Base-by-base conservation (phyloP, 1,140 invertebrate genomes). In the Leptonema lineaticorne region DNA sequence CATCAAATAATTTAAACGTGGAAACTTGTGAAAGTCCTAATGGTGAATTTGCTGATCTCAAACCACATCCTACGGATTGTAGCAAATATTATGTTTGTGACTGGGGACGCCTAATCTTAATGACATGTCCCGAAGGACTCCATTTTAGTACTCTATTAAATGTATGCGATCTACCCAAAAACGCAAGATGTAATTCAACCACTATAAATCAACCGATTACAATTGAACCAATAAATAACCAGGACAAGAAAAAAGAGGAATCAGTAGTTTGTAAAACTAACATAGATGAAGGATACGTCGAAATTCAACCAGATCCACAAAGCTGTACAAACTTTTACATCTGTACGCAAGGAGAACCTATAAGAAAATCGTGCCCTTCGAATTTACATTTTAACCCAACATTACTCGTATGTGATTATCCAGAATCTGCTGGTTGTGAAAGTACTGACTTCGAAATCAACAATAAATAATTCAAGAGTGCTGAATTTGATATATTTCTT, bases 1-100 rank as follows among this genome's bases (percentile, higher is more conserved):
- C 16, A 45, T 45, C 3, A 45, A 6, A 45, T 45, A 7, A 7
- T 6, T 7, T 45, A n/a, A n/a, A 45, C 16, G 11, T 45, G 14
- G 3, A 7, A 45, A 4, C 3, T 45, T 45, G 14, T 45, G 37
- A 33, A 33, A 33, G 11, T 33, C 11, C 5, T 45, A n/a, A n/a
- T 45, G 11, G 4, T 45, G 4, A 45, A 45, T 45, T 7, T 45
- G 37, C 16, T 45, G 2, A 45, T 6, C 11, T 45, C 14, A 16
- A 6, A 33, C 29, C 11, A 33, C 5, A 33, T 33, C 11, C 81
- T 0, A 65, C 74, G 2, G 79, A 85, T 67, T 89, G 87, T 70
- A 73, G 75, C 2, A 82, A 77, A 57, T 90, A 85, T 71, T 89
- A 85, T 74, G 79, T 82, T n/a, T 90, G 88, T 69, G 76, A 80